Percentiles rank a stretch among this genome's conserved stretches.
Evolutionary conservation across 2,797 vertebrate genomes (phyloP).

Genomic region (Emydoidea blandingii): DNA sequence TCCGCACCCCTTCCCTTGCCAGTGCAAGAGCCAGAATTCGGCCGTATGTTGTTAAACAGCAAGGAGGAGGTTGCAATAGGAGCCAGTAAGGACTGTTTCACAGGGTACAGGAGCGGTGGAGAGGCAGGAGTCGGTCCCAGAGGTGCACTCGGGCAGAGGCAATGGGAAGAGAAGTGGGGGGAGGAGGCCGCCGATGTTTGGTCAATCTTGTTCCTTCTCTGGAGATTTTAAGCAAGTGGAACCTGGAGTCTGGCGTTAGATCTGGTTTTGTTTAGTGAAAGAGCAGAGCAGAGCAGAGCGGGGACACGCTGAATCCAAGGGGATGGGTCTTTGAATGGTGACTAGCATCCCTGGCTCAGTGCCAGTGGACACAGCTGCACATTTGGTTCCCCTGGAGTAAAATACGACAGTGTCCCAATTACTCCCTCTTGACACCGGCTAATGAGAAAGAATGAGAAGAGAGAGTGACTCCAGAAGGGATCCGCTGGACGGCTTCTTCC

Average conservation of each 20-base stretch:
- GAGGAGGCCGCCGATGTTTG: accelerated
- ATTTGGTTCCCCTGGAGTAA: neutral
- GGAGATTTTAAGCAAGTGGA: neutral
- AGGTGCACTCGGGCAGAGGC: neutral
- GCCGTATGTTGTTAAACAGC: neutral
- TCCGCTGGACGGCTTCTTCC: neutral
- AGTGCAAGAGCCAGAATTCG: neutral
- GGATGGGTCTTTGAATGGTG: neutral
- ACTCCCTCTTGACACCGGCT: slow-evolving; percentile 60
- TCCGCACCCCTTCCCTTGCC: neutral
- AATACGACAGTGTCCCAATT: slow-evolving; percentile 29
- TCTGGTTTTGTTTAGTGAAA: neutral
- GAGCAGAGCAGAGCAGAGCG: neutral
- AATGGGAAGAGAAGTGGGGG: accelerated
- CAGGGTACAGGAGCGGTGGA: neutral
- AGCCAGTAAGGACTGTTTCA: neutral
- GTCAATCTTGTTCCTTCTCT: neutral
- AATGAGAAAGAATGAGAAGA: slow-evolving; percentile 44
- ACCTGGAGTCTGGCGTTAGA: neutral
- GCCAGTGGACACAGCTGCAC: slow-evolving; percentile 59
- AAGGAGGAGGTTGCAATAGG: neutral
- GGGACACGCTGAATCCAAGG: neutral
- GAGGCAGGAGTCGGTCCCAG: neutral
- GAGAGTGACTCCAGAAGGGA: neutral
- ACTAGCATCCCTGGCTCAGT: neutral